These are phyloP conservation scores for Dendropsophus ebraccatus DNA, from an alignment of 2,113 vertebrate genomes.

Conservation along the genomic window DNA sequence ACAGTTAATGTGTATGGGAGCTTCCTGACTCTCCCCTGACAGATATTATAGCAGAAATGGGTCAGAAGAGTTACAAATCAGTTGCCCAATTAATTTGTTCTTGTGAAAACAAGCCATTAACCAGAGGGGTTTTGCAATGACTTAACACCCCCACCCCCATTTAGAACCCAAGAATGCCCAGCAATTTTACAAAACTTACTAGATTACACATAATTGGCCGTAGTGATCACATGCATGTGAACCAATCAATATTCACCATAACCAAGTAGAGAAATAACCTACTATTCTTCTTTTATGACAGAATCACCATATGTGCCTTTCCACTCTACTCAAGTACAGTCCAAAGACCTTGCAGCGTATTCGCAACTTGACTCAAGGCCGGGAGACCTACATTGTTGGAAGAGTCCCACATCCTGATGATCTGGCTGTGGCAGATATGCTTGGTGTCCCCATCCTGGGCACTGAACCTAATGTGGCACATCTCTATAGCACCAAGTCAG, in stretches of 20 bases:
- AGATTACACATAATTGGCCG: too few species aligned
- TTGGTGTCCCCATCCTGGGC: constrained; percentile 83
- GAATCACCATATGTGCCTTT: constrained; percentile 84
- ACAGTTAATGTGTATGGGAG: too few species aligned
- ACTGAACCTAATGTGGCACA: constrained; percentile 79
- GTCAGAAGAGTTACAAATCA: too few species aligned
- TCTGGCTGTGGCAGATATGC: constrained; percentile 83
- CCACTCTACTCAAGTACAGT: constrained; percentile 86
- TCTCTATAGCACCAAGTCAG: constrained; percentile 84
- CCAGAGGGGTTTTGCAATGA: too few species aligned
- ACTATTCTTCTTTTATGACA: constrained; percentile 62
- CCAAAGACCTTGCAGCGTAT: constrained; percentile 82
- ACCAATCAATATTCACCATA: neutral
- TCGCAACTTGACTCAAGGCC: constrained; percentile 76
- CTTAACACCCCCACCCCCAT: too few species aligned
- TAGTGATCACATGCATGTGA: too few species aligned
- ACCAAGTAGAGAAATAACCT: neutral
- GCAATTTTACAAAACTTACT: too few species aligned
- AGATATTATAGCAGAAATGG: too few species aligned
- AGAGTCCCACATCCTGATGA: constrained; percentile 82
- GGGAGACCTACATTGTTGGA: constrained; percentile 80
- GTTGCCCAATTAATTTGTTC: too few species aligned
- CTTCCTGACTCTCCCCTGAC: too few species aligned
- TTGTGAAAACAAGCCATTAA: too few species aligned
- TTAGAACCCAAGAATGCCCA: too few species aligned